A percentile compares a stretch with the other conserved stretches of the same genome.
Evolutionary conservation across 2,888 invertebrate genomes (phyloP).

Genomic region (Portevinia maculata): DNA sequence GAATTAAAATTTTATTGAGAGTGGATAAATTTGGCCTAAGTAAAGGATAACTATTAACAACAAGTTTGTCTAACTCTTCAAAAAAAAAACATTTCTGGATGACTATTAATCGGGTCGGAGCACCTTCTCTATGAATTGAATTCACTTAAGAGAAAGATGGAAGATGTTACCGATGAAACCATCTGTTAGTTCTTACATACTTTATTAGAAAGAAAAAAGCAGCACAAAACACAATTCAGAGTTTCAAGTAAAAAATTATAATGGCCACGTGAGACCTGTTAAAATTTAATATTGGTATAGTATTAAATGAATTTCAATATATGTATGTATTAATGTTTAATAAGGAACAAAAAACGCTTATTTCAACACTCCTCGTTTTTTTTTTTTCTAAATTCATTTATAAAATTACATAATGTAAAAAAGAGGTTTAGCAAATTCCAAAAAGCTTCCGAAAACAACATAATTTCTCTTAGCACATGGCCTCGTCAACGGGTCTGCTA

Average conservation of each 20-base stretch:
- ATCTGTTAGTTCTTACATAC: too few relatives aligned
- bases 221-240: background rate
- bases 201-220: background rate
- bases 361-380: too few relatives aligned
- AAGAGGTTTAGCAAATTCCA: background rate
- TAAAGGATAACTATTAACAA: too few relatives aligned
- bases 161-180: too few relatives aligned
- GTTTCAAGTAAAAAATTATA: background rate
- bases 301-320: background rate
- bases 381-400: slow-evolving; percentile 8
- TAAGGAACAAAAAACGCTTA: too few relatives aligned
- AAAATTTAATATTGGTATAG: background rate
- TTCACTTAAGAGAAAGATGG: too few relatives aligned
- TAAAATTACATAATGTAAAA: background rate
- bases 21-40: too few relatives aligned
- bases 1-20: too few relatives aligned
- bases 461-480: slow-evolving; percentile 36
- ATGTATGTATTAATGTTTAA: slow-evolving; percentile 14
- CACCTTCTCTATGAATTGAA: too few relatives aligned
- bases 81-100: too few relatives aligned
- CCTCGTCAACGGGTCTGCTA: slow-evolving; percentile 48
- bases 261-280: background rate
- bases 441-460: background rate
- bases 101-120: too few relatives aligned
- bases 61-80: too few relatives aligned